Percentiles rank a stretch among this genome's conserved stretches.
These are phyloP conservation scores for Phaonia tiefii DNA, from an alignment of 2,888 invertebrate genomes.

Conservation along the genomic window DNA sequence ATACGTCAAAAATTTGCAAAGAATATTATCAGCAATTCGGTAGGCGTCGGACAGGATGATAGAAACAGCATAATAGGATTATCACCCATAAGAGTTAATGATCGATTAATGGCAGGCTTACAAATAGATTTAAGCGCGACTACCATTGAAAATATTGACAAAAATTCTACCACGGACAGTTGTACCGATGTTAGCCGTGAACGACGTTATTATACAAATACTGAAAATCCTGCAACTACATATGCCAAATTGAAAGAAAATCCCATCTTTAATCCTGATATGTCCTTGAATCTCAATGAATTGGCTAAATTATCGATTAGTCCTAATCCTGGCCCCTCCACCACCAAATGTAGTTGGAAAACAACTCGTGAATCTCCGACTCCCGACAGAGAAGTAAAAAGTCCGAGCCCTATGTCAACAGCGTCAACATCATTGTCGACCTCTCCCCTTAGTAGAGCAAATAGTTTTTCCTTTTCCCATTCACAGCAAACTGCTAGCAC, in stretches of 20 bases:
- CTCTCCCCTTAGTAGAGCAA: constrained; percentile 3
- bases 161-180: constrained; percentile 40
- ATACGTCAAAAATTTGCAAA: constrained; percentile 72
- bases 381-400: neutral
- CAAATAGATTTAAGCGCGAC: constrained; percentile 67
- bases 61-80: constrained; percentile 64
- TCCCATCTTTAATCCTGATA: constrained; percentile 41
- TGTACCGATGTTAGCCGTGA: constrained; percentile 50
- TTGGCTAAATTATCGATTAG: constrained; percentile 26
- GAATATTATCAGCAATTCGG: constrained; percentile 54
- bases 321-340: neutral
- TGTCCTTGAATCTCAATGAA: constrained; percentile 44
- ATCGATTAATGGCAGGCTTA: constrained; percentile 63
- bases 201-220: constrained; percentile 7
- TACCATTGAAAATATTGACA: constrained; percentile 38
- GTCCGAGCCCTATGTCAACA: neutral
- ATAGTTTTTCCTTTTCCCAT: constrained; percentile 36
- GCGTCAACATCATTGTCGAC: neutral
- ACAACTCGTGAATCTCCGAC: constrained; percentile 11
- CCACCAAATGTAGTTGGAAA: neutral
- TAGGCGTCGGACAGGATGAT: constrained; percentile 32
- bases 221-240: neutral
- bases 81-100: constrained; percentile 69
- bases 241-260: constrained; percentile 45
- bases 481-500: constrained; percentile 12